phyloP scores from a whole-genome alignment of 2,888 invertebrate species.

The Drosophila falleni region DNA sequence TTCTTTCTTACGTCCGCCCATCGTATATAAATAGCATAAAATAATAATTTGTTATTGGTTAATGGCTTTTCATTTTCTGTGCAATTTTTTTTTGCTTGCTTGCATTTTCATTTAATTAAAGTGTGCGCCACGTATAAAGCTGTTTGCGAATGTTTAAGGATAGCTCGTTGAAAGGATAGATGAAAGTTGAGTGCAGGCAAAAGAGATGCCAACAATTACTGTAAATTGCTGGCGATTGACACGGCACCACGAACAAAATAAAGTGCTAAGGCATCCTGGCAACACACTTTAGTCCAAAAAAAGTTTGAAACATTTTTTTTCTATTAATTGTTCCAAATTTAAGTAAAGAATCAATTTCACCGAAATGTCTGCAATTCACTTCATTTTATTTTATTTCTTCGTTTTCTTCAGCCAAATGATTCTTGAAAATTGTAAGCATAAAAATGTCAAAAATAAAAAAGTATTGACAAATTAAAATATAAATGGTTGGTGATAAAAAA shows the following conservation, averaged over 20 bases:
- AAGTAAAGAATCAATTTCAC: neutral
- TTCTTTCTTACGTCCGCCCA: slow-evolving; percentile 1
- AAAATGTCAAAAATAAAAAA: neutral
- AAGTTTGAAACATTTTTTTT: slow-evolving; percentile 6
- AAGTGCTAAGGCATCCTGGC: slow-evolving; percentile 1
- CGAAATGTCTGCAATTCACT: slow-evolving; percentile 2
- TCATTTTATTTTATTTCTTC: neutral
- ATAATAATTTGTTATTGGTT: slow-evolving; percentile 64
- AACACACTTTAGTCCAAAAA: neutral
- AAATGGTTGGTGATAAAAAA: neutral
- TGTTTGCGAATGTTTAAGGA: slow-evolving; percentile 10
- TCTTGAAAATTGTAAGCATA: neutral
- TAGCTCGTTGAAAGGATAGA: neutral
- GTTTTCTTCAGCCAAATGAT: neutral
- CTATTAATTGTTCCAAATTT: slow-evolving; percentile 3
- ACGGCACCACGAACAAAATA: neutral
- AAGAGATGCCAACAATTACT: slow-evolving; percentile 31
- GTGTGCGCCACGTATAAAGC: slow-evolving; percentile 17
- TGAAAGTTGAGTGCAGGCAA: slow-evolving; percentile 9
- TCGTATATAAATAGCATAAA: slow-evolving; percentile 35
- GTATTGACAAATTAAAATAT: too few species aligned
- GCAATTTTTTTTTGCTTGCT: slow-evolving; percentile 28
- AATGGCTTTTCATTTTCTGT: slow-evolving; percentile 49
- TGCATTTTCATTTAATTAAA: slow-evolving; percentile 41
- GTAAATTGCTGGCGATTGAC: slow-evolving; percentile 10